Base-by-base conservation (phyloP, 2,113 vertebrate species). In the Rousettus leschenaultii region DNA sequence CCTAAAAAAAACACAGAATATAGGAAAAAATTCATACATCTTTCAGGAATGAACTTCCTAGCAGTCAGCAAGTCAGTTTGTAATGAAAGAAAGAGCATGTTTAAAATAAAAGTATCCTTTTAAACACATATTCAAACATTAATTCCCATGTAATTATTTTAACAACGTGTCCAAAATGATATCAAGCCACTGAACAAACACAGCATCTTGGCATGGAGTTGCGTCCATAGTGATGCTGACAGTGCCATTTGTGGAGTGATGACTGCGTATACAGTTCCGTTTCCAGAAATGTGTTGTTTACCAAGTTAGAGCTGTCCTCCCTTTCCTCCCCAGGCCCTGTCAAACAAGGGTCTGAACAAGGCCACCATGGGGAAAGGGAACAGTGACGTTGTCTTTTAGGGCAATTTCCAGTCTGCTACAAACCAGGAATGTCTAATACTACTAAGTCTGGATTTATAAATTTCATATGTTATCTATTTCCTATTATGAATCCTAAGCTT, bases 101-200 rank as follows among this genome's bases (percentile, higher is more conserved):
- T 65, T 78, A 79, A 91, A 68, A 66, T 5, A 11, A 65, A 92
- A 82, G 59, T 15, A 26, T 24, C 86, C n/a, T 51, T 94, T 92
- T 79, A 10, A 90, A 88, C 66, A 65, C 43, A 18, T 70, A 48
- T 55, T 80, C 53, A 38, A 45, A 77, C 68, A 40, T 65, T 43
- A 77, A 65, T 73, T 86, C 53, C 51, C 33, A 26, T 40, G 68
- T 75, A 53, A 59, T 66, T 59, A 51, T 68, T 66, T 35, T 65
- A 82, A 55, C 59, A 21, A 13, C 3, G 0, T 30, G 48, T 63
- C 61, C 66, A 18, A 22, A 13, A 63, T 28, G 33, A 12, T 53
- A 73, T 30, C 38, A 59, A 74, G 26, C 65, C 48, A 2, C 4
- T 12, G 80, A 90, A 33, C 38, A 65, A 61, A 45, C 21, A 15